Percentiles rank a stretch among this genome's conserved stretches.
These are phyloP conservation scores for Cisticola juncidis DNA, from an alignment of 2,113 vertebrate genomes.

Conservation along the genomic window DNA sequence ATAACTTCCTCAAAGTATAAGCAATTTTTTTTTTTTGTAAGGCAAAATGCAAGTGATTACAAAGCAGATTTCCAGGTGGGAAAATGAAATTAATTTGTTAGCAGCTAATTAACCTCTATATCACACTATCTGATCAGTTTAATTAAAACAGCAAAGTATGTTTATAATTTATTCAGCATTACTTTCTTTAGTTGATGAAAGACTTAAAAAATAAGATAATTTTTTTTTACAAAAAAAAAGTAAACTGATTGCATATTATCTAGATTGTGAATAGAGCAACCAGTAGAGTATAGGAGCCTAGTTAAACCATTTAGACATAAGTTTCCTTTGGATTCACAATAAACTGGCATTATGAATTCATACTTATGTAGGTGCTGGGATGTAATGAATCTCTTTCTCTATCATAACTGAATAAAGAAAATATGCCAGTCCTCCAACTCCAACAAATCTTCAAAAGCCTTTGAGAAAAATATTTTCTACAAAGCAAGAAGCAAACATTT, in stretches of 20 bases:
- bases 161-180: conserved; percentile 1
- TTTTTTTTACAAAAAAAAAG: not conserved
- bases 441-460: not conserved
- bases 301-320: not conserved
- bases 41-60: conserved; percentile 45
- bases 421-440: not conserved
- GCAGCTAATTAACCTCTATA: conserved; percentile 71
- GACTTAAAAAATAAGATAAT: not conserved
- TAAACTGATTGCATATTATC: not conserved
- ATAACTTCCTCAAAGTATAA: conserved; percentile 11
- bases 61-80: conserved; percentile 65
- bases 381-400: not conserved
- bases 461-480: not conserved
- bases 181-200: not conserved
- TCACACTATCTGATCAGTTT: conserved; percentile 20
- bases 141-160: conserved; percentile 23
- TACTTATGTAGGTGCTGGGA: not conserved
- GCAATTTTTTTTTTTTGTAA: conserved; percentile 1
- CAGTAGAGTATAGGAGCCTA: not conserved
- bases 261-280: not conserved
- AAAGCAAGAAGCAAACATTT: not conserved
- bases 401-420: not conserved
- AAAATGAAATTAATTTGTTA: conserved; percentile 61
- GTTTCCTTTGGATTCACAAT: not conserved
- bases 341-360: not conserved